phyloP scores from a whole-genome alignment of 2,113 vertebrate genomes.

The Urocolius indicus region DNA sequence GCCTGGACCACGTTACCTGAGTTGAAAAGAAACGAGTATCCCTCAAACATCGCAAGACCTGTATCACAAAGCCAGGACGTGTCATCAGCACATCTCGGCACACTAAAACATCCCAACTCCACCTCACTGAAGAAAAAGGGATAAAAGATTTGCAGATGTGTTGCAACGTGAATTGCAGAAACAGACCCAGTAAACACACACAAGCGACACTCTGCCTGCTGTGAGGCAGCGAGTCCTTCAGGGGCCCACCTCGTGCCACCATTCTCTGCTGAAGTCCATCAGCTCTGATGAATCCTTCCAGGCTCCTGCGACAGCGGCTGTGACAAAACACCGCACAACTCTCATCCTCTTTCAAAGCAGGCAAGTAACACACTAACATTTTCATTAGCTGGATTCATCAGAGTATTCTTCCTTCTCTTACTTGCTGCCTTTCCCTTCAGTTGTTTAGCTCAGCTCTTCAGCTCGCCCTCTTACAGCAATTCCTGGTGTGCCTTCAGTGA shows the following conservation, averaged over 20 bases:
- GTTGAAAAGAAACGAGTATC: neutral
- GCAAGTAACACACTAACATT: neutral
- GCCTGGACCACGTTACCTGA: neutral
- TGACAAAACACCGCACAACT: accelerated
- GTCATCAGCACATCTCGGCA: neutral
- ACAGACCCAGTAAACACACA: neutral
- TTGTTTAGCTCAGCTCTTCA: neutral
- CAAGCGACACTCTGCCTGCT: neutral
- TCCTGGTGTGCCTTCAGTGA: neutral
- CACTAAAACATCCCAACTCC: neutral
- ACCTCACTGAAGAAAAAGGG: neutral
- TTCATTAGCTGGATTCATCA: neutral
- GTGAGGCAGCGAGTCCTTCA: accelerated
- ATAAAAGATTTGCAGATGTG: neutral
- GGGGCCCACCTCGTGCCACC: neutral
- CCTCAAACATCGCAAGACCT: neutral
- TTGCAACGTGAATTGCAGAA: neutral
- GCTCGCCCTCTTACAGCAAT: neutral
- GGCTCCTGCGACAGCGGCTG: accelerated
- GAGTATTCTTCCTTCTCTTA: neutral
- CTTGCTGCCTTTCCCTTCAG: neutral
- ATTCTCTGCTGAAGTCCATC: neutral
- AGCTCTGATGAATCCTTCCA: neutral
- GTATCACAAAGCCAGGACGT: neutral
- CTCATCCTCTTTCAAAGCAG: neutral